Evolutionary conservation across 2,888 invertebrate genomes (phyloP).

Genomic region (Ariolimax columbianus): DNA sequence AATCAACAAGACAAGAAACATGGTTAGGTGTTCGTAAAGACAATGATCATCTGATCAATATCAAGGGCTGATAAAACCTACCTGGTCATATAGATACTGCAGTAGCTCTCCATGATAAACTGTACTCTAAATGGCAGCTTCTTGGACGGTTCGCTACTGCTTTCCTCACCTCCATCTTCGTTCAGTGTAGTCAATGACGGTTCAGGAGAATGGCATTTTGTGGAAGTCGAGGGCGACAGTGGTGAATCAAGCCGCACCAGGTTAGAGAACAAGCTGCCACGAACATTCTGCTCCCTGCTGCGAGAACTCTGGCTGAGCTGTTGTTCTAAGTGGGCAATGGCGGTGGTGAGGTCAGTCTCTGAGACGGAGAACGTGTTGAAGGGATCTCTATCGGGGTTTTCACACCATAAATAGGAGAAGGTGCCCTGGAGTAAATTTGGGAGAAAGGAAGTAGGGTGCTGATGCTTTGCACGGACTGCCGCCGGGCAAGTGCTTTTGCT

Average conservation of each 20-base stretch:
- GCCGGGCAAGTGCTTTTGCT: neutral
- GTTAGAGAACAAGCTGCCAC: neutral
- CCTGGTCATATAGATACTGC: conserved; percentile 73
- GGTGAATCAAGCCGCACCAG: neutral
- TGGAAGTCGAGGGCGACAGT: neutral
- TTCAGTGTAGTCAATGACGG: neutral
- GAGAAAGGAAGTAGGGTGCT: conserved; percentile 28
- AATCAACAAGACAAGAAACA: too few relatives aligned
- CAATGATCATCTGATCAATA: too few relatives aligned
- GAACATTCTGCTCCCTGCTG: neutral
- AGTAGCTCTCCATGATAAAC: conserved; percentile 73
- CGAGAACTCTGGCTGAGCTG: conserved; percentile 61
- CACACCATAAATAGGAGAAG: conserved; percentile 67
- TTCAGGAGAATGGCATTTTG: neutral
- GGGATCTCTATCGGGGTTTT: conserved; percentile 71
- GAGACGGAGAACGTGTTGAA: conserved; percentile 74
- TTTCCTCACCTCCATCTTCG: too few relatives aligned
- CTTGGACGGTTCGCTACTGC: conserved; percentile 44
- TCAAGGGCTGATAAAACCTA: conserved; percentile 53
- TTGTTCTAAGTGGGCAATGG: conserved; percentile 71
- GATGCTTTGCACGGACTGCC: neutral
- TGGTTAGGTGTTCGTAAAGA: too few relatives aligned
- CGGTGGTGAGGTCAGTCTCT: conserved; percentile 70
- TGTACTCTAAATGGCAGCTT: conserved; percentile 69
- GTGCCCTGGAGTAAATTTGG: conserved; percentile 50